Base-by-base conservation (phyloP, 2,888 invertebrate genomes). In the Pseudococcus viburni region DNA sequence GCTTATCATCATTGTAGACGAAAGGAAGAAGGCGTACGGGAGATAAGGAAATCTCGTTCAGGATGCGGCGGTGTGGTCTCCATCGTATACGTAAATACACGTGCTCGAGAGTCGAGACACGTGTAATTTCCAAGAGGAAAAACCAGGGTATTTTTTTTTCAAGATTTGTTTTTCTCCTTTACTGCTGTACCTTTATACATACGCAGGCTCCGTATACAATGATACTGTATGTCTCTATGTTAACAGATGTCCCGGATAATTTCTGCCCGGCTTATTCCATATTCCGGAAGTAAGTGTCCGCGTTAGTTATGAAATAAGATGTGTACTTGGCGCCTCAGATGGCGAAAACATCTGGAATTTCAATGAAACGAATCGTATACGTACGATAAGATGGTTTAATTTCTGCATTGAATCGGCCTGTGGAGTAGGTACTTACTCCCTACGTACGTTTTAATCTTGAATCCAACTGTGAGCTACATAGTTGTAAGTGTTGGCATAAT, bases 261-360 rank as follows among this genome's bases (percentile, higher is more conserved):
- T 85, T 64, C 33, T 84, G 17, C 26, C 22, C 9, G 19, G 39
- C 64, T 59, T 39, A 59, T 64, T 55, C 22, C 64, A 64, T 59
- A 85, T 85, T 85, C 59, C 59, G 85, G 59, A 85, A 85, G 59
- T 59, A 85, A 42, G 85, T 85, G 59, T 64, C 39, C 59, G 42
- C 85, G 59, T 85, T 85, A 39, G 33, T 85, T 85, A 33, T 85
- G 84, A 51, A 84, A 51, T 55, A 85, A 85, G 33, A 85, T 85
- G 85, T 85, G 85, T 85, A 85, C 55, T 33, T 64, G 85, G 85
- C 85, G 85, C 85, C 85, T 85, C 51, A 55, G 64, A 85, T 85
- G 59, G 39, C 51, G 64, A 85, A 64, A 59, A 85, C 85, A 85
- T 85, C 85, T 85, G 85, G 85, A 39, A 64, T 64, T 59, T 85